Percentiles rank a stretch among this genome's conserved stretches.
These are phyloP conservation scores for Oncorhynchus keta DNA, from an alignment of 2,113 vertebrate genomes.

Conservation along the genomic window DNA sequence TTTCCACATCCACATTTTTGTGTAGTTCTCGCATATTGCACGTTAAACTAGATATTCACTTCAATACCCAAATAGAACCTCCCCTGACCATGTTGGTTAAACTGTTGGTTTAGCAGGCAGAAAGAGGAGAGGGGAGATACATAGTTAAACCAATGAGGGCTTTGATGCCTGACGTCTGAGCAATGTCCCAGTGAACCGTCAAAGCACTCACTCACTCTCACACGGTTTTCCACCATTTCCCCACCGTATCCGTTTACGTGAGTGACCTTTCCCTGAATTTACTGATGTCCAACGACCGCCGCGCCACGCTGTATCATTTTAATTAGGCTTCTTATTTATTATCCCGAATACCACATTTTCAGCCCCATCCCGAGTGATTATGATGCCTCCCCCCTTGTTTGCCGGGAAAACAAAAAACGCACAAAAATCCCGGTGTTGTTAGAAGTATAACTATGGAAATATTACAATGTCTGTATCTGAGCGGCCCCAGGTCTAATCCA, in stretches of 20 bases:
- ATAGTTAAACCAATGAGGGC: slow-evolving; percentile 62
- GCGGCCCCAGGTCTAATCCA: slow-evolving; percentile 44
- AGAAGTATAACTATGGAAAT: slow-evolving; percentile 17
- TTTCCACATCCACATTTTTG: background rate
- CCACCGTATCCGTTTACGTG: slow-evolving; percentile 22
- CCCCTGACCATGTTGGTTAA: slow-evolving; percentile 34
- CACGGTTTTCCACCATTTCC: slow-evolving; percentile 18
- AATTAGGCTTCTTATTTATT: slow-evolving; percentile 40
- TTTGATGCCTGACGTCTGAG: slow-evolving; percentile 57
- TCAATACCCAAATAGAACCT: slow-evolving; percentile 9
- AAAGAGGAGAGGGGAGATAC: background rate
- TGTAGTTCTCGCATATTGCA: background rate
- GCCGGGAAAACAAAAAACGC: background rate
- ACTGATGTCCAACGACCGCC: slow-evolving; percentile 36
- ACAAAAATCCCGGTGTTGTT: background rate
- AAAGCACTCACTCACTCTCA: slow-evolving; percentile 34
- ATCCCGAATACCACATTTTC: slow-evolving; percentile 12
- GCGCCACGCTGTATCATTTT: slow-evolving; percentile 46
- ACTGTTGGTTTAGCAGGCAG: slow-evolving; percentile 16
- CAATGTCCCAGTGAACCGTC: slow-evolving; percentile 58
- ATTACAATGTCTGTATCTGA: slow-evolving; percentile 25
- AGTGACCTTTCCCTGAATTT: slow-evolving; percentile 67
- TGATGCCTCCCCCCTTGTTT: slow-evolving; percentile 26
- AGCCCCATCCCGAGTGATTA: slow-evolving; percentile 22
- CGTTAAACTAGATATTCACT: slow-evolving; percentile 23